Evolutionary conservation across 1,140 invertebrate species (phyloP), one percentile per base, ranked within the genome.

Genomic region (Probaryconus sp.): DNA sequence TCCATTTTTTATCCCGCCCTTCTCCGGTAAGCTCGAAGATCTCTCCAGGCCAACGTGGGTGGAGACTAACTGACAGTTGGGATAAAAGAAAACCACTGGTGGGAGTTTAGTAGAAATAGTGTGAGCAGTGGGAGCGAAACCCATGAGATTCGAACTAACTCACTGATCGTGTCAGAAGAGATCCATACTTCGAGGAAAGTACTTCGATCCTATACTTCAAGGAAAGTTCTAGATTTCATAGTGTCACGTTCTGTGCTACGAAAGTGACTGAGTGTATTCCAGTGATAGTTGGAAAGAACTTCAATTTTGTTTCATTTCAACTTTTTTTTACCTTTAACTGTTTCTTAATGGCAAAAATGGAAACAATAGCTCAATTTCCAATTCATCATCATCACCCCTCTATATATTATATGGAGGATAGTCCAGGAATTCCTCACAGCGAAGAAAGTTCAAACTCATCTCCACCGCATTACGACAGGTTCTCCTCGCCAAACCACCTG

Each of bases 391-490:
- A n/a, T n/a, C n/a, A n/a, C n/a, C n/a, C n/a, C n/a, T n/a, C n/a
- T n/a, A n/a, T n/a, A n/a, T n/a, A n/a, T 18, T 40, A 48, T 28
- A 31, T 50, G 45, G 35, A 61, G 5, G 53, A 45, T 35, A 77
- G 58, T 30, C 79, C 78, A 0, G 76, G 79, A 0, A 80, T 83
- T 5, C 80, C 79, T 0, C 78, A 83, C 17, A 86, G 81, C 13
- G 81, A 76, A 0, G 80, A 75, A 5, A 84, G 83, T 33, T 84
- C 83, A 0, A 83, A 83, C 13, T 84, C 85, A 0, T 82, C 84
- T 0, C 48, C 81, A 4, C 68, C 81, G n/a, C 76, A 77, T 9
- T 83, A 84, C 47, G 79, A 74, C 3, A 64, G 80, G 9, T 82
- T 80, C 45, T 77, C 82, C 0, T 80, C 84, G 0, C 67, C 80